These are phyloP conservation scores for Holothuria leucospilota DNA, from an alignment of 53 echinoderm and acorn worm genomes.

Conservation along the genomic window DNA sequence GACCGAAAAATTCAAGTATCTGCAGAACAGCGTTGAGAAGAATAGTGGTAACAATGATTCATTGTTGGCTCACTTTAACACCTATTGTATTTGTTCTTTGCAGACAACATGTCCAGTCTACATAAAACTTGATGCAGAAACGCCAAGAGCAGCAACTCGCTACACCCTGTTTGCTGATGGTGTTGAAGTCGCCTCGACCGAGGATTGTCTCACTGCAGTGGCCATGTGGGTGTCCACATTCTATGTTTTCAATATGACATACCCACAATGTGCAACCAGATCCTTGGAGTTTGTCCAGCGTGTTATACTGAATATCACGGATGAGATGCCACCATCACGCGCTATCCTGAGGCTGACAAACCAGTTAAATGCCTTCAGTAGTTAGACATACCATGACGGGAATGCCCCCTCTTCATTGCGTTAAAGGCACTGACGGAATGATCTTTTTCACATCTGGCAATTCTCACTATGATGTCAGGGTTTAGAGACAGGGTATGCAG, in stretches of 20 bases:
- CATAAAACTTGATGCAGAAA: neutral
- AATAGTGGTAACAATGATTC: too few relatives aligned
- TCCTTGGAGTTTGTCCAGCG: neutral
- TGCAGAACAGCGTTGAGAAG: too few relatives aligned
- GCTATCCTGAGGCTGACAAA: neutral
- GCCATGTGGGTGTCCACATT: neutral
- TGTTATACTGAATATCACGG: neutral
- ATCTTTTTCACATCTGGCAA: too few relatives aligned
- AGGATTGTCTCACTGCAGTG: neutral
- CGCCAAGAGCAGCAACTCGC: neutral
- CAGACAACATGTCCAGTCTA: neutral
- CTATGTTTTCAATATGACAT: conserved; percentile 1
- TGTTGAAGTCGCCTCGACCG: neutral
- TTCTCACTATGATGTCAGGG: too few relatives aligned
- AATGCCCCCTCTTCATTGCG: too few relatives aligned
- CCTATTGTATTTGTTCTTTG: too few relatives aligned
- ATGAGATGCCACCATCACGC: neutral
- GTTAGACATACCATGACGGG: too few relatives aligned
- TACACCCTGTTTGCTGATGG: neutral
- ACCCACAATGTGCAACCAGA: neutral
- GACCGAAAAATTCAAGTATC: too few relatives aligned
- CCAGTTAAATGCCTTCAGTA: too few relatives aligned
- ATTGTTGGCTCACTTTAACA: too few relatives aligned
- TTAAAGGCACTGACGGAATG: too few relatives aligned
- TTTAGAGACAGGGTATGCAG: too few relatives aligned